Percentiles rank a stretch among this genome's conserved stretches.
phyloP scores from a whole-genome alignment of 2,113 vertebrate genomes.

The Salvelinus alpinus region DNA sequence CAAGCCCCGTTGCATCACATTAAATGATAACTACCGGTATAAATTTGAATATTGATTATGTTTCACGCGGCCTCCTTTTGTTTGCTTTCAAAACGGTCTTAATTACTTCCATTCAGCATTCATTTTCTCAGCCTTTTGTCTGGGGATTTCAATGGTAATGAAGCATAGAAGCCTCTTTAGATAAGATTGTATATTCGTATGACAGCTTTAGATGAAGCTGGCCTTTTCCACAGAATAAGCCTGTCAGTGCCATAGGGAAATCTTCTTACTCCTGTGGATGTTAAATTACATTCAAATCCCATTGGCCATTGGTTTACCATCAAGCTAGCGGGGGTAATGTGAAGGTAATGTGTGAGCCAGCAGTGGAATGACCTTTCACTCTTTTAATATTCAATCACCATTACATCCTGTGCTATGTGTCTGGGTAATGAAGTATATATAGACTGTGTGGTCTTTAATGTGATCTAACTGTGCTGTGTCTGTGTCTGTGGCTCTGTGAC shows the following conservation, averaged over 20 bases:
- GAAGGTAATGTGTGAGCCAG: not conserved
- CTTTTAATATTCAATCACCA: slow-evolving; percentile 33
- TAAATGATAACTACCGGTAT: slow-evolving; percentile 68
- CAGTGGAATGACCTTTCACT: slow-evolving; percentile 32
- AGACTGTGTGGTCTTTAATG: not conserved
- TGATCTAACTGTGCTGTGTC: slow-evolving; percentile 33
- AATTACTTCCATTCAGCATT: slow-evolving; percentile 64
- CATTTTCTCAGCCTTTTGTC: slow-evolving; percentile 59
- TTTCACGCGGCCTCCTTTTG: slow-evolving; percentile 59
- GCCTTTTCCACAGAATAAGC: slow-evolving; percentile 53
- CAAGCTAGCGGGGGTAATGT: slow-evolving; percentile 25
- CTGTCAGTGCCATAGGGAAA: slow-evolving; percentile 37
- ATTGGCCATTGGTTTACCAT: slow-evolving; percentile 9
- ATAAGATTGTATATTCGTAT: slow-evolving; percentile 57
- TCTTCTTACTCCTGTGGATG: slow-evolving; percentile 29
- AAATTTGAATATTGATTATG: slow-evolving; percentile 71
- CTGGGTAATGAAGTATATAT: slow-evolving; percentile 36
- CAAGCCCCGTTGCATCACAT: slow-evolving; percentile 58
- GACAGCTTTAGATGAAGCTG: slow-evolving; percentile 59
- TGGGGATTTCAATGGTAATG: slow-evolving; percentile 62
- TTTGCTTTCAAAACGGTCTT: slow-evolving; percentile 60
- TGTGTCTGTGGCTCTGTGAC: not conserved
- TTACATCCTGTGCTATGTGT: slow-evolving; percentile 37
- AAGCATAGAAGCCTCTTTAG: slow-evolving; percentile 58
- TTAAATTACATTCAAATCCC: slow-evolving; percentile 28